These are phyloP conservation scores for Nannoperca australis DNA, from an alignment of 2,797 vertebrate species.

Conservation along the genomic window DNA sequence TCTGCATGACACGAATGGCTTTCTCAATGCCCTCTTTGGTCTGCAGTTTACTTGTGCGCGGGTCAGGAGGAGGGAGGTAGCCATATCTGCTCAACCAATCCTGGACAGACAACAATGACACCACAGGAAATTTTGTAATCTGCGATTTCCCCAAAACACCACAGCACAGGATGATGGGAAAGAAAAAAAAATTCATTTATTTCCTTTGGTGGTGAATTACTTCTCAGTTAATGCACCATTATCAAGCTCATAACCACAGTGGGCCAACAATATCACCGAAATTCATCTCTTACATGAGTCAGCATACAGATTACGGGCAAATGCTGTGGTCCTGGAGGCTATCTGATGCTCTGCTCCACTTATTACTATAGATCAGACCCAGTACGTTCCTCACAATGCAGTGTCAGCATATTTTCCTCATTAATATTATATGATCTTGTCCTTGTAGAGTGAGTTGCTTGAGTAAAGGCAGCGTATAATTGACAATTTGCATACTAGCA, in stretches of 20 bases:
- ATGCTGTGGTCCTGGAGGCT: neutral
- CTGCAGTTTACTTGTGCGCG: constrained; percentile 86
- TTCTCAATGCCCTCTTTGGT: constrained; percentile 84
- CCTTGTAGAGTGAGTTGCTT: constrained; percentile 1
- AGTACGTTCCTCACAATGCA: neutral
- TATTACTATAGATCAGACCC: constrained; percentile 10
- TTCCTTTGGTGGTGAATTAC: neutral
- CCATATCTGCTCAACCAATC: constrained; percentile 94
- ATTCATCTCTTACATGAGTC: neutral
- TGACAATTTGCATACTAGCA: neutral
- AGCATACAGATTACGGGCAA: neutral
- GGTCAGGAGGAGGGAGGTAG: constrained; percentile 89
- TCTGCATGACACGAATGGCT: constrained; percentile 91
- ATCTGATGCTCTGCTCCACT: neutral
- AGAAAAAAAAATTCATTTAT: neutral
- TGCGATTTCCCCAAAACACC: neutral
- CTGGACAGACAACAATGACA: constrained; percentile 69
- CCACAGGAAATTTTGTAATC: neutral
- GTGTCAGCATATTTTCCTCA: constrained; percentile 15
- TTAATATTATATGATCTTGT: constrained; percentile 39
- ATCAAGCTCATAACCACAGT: neutral
- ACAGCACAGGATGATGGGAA: neutral
- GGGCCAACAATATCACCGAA: neutral
- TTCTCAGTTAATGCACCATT: neutral
- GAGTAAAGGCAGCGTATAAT: neutral